These are phyloP conservation scores for Lepidurus packardi DNA, from an alignment of 1,140 invertebrate species.

Conservation along the genomic window DNA sequence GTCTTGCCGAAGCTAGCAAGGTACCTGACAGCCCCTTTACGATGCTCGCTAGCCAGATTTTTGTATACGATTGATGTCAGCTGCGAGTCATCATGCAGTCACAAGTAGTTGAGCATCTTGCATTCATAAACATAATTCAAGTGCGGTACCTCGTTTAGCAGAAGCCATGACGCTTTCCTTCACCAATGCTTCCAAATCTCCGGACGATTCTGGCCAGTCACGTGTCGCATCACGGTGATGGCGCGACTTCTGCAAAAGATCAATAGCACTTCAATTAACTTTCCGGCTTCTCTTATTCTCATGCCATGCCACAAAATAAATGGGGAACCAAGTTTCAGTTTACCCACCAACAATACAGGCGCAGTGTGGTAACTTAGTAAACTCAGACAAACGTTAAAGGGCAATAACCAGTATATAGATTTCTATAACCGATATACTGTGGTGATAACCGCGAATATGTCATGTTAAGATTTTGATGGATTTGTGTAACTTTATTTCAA, in stretches of 20 bases:
- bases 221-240: slow-evolving; percentile 3
- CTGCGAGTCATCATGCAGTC: not conserved
- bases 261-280: slow-evolving; percentile 5
- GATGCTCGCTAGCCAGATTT: not conserved
- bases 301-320: not conserved
- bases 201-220: slow-evolving; percentile 20
- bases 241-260: slow-evolving; percentile 14
- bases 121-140: not conserved
- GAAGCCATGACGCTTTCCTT: slow-evolving; percentile 14
- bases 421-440: no score
- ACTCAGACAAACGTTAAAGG: no score
- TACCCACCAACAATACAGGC: no score
- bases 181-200: slow-evolving; percentile 18
- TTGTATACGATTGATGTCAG: not conserved
- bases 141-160: not conserved
- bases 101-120: not conserved
- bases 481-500: no score
- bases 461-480: no score
- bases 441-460: no score
- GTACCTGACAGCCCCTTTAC: not conserved
- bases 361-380: no score
- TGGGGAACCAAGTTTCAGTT: not conserved
- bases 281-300: not conserved
- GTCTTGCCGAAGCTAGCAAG: not conserved
- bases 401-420: no score